Evolutionary conservation across 2,888 invertebrate species (phyloP).

Genomic region (Mythimna vitellina): DNA sequence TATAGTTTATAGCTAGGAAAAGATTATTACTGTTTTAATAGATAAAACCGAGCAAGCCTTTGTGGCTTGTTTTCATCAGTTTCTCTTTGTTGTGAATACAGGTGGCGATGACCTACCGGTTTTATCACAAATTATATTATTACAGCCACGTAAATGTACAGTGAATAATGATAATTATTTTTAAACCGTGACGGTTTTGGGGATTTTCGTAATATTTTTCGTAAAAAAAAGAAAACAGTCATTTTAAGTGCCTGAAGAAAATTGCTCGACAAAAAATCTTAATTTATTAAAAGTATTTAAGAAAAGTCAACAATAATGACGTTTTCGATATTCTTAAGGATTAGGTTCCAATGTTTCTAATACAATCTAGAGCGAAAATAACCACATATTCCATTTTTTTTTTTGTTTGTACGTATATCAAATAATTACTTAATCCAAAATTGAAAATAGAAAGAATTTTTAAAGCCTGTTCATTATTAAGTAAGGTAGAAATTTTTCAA

Average conservation of each 20-base stretch:
- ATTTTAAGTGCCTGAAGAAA: background rate
- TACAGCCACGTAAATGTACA: background rate
- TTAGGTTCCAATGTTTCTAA: too few species aligned
- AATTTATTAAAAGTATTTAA: background rate
- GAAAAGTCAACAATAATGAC: slow-evolving; percentile 1
- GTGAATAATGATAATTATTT: background rate
- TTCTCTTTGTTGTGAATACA: background rate
- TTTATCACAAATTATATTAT: background rate
- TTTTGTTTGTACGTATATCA: too few species aligned
- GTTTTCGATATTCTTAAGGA: background rate
- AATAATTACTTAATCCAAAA: too few species aligned
- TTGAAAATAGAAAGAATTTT: too few species aligned
- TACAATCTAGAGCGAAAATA: too few species aligned
- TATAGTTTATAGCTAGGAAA: too few species aligned
- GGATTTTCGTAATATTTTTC: background rate
- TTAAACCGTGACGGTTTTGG: slow-evolving; percentile 1
- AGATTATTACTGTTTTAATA: background rate
- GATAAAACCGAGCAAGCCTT: background rate
- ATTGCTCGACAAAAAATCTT: background rate
- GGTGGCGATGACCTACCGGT: background rate
- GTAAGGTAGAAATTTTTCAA: too few species aligned
- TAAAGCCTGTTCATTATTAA: too few species aligned
- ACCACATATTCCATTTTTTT: too few species aligned
- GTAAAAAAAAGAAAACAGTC: too few species aligned
- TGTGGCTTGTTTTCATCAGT: background rate